These are phyloP conservation scores for Campoletis raptor DNA, from an alignment of 2,888 invertebrate species.

Conservation along the genomic window DNA sequence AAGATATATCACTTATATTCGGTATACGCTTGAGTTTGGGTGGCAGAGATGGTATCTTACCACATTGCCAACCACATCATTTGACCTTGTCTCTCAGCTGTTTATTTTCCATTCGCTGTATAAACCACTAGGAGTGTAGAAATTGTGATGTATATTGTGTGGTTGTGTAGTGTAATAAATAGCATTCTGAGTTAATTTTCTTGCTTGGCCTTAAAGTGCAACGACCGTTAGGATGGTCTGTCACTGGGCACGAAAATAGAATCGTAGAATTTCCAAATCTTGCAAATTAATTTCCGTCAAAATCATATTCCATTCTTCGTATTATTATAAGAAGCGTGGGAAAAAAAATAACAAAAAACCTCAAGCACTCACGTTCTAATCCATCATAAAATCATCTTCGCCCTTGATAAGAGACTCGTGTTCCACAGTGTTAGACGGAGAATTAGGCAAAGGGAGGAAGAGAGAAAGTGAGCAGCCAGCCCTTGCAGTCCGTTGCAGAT, in stretches of 20 bases:
- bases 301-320: neutral
- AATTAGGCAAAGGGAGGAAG: conserved; percentile 20
- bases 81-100: conserved; percentile 15
- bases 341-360: neutral
- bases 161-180: neutral
- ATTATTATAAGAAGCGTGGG: neutral
- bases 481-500: conserved; percentile 4
- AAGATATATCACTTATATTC: conserved; percentile 13
- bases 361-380: conserved; percentile 5
- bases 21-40: neutral
- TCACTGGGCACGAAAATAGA: neutral
- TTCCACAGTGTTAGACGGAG: conserved; percentile 8
- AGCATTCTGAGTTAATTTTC: neutral
- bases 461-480: neutral
- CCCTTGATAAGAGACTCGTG: conserved; percentile 4
- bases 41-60: neutral
- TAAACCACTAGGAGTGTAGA: neutral
- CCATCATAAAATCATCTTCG: neutral
- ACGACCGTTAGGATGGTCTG: neutral
- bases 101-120: conserved; percentile 3
- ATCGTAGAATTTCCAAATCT: neutral
- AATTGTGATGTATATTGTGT: conserved; percentile 7
- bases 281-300: neutral
- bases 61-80: conserved; percentile 26
- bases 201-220: neutral